phyloP scores from a whole-genome alignment of 2,888 invertebrate genomes.

The Catonia carolina region DNA sequence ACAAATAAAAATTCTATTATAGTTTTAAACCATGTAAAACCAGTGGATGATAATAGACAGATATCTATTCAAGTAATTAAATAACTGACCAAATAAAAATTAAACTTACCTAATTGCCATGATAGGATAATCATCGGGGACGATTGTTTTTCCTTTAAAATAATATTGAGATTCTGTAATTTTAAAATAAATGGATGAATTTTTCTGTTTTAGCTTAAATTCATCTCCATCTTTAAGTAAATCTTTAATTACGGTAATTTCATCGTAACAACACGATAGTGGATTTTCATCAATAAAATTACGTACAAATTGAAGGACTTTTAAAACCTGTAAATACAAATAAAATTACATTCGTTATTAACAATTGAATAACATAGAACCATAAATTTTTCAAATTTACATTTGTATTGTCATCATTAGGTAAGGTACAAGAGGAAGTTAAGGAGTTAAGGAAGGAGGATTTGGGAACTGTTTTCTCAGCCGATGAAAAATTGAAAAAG shows the following conservation, averaged over 20 bases:
- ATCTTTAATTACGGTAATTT: conserved; percentile 55
- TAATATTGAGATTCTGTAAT: conserved; percentile 54
- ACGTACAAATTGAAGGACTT: conserved; percentile 53
- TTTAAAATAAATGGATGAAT: conserved; percentile 52
- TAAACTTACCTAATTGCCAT: conserved; percentile 46
- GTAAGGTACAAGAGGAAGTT: no score
- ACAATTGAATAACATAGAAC: not conserved
- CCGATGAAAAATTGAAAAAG: no score
- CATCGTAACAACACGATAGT: conserved; percentile 63
- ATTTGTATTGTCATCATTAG: not conserved
- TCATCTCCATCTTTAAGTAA: conserved; percentile 48
- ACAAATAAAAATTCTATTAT: no score
- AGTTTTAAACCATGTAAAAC: no score
- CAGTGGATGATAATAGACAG: no score
- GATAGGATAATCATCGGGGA: conserved; percentile 60
- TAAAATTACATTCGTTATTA: no score
- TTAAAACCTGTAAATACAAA: conserved; percentile 45
- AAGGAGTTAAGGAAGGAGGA: no score
- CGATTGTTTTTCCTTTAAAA: conserved; percentile 50
- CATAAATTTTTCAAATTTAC: no score
- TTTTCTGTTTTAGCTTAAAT: conserved; percentile 60
- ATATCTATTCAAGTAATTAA: no score
- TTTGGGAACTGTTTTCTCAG: no score
- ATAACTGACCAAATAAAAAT: no score
- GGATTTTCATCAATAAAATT: conserved; percentile 63